Evolutionary conservation across 2,113 vertebrate species (phyloP), one percentile per base, ranked within the genome.

Genomic region (Cinclus mexicanus): DNA sequence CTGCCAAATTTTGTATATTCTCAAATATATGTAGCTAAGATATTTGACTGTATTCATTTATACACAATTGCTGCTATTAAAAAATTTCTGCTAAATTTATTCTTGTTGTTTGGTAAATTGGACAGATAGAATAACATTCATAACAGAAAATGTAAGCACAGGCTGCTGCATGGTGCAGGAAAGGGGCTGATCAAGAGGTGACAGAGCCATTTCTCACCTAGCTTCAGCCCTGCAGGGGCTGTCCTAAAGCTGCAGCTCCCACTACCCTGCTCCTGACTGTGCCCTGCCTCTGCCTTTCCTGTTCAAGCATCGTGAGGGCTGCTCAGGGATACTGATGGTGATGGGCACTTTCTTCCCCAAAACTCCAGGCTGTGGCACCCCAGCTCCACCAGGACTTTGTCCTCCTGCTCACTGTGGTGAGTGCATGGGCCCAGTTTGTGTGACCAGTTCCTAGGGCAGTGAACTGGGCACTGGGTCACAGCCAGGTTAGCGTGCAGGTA

Each of bases 291-390:
- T 71, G 63, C 64, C n/a, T 67, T 50, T 75, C 28, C 59, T 57
- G 37, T 18, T 17, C 42, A 0, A 35, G 61, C 26, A 64, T 22
- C 3, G 8, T 0, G 0, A 42, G 41, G 24, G 14, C 8, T 4
- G 11, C 47, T 35, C n/a, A 69, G 24, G 65, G 39, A 31, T 41
- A 39, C 39, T 44, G 63, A 29, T 64, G 41, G 26, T 41, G 26
- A 21, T 39, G 49, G n/a, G 6, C 15, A 7, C 31, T 87, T 77
- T 93, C 17, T 39, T 94, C 42, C 46, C 23, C 81, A 96, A 94
- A 84, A 77, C 28, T 65, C 50, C 81, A 80, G 81, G 60, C 31
- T 77, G 81, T 82, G 28, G 77, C n/a, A 72, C 10, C 6, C 16
- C 28, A 11, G n/a, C 41, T 91, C 11, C 46, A 14, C 16, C 8